A percentile compares a stretch with the other conserved stretches of the same genome.
These are phyloP conservation scores for Drosophila niveifrons DNA, from an alignment of 2,888 invertebrate genomes.

Conservation along the genomic window DNA sequence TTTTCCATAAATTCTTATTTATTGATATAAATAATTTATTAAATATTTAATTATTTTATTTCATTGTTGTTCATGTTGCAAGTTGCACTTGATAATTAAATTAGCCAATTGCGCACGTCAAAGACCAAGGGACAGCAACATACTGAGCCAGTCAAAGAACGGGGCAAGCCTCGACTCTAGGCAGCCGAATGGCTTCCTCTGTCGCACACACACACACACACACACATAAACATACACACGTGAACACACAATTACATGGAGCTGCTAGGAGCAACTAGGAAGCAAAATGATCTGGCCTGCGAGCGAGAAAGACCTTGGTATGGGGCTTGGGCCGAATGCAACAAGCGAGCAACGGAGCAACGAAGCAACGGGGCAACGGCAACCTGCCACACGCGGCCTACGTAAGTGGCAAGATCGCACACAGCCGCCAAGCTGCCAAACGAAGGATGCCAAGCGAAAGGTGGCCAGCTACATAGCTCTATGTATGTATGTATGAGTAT, in stretches of 20 bases:
- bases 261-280: conserved; percentile 75
- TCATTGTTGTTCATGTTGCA: conserved; percentile 33
- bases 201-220: conserved; percentile 35
- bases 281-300: conserved; percentile 80
- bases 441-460: conserved; percentile 79
- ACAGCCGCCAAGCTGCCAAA: conserved; percentile 63
- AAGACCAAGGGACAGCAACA: conserved; percentile 72
- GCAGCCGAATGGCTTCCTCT: conserved; percentile 22
- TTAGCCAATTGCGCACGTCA: conserved; percentile 31
- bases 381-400: conserved; percentile 81
- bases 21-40: too few species aligned
- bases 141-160: conserved; percentile 48
- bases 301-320: conserved; percentile 78
- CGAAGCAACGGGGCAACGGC: conserved; percentile 56
- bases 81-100: conserved; percentile 15
- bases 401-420: conserved; percentile 82
- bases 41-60: not conserved
- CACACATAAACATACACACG: conserved; percentile 52
- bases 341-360: conserved; percentile 34
- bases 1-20: too few species aligned
- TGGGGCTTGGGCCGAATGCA: conserved; percentile 61
- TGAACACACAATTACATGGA: conserved; percentile 71
- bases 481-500: conserved; percentile 3
- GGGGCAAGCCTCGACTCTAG: conserved; percentile 45
- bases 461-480: conserved; percentile 60